phyloP scores from a whole-genome alignment of 1,140 invertebrate species.

The Goniozus legneri region DNA sequence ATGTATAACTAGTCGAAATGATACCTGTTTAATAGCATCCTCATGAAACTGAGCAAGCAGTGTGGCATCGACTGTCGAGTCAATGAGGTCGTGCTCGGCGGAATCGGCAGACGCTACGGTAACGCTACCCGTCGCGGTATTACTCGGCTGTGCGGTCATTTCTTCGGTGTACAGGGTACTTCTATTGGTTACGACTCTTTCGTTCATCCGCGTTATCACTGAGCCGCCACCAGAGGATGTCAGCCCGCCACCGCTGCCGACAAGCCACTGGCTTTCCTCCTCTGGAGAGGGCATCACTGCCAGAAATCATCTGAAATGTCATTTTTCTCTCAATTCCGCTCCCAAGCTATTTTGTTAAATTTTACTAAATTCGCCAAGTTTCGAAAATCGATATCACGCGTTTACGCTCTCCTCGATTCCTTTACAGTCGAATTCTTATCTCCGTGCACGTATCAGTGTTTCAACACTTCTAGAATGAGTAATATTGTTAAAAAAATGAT shows the following conservation, averaged over 20 bases:
- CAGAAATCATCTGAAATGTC: constrained; percentile 40
- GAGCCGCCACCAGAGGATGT: constrained; percentile 25
- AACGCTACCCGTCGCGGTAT: constrained; percentile 26
- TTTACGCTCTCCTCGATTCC: not conserved
- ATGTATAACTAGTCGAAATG: too few relatives aligned
- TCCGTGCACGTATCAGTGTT: not conserved
- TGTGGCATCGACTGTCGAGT: constrained; percentile 51
- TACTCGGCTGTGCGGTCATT: constrained; percentile 34
- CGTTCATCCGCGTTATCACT: constrained; percentile 20
- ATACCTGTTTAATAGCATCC: constrained; percentile 69
- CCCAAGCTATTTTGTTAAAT: not conserved
- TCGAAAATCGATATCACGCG: not conserved
- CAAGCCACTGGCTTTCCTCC: constrained; percentile 50
- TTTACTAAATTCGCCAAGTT: too few relatives aligned
- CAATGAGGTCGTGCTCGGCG: constrained; percentile 45
- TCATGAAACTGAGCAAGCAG: constrained; percentile 72
- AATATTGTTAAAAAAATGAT: constrained; percentile 2
- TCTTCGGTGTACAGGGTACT: constrained; percentile 40
- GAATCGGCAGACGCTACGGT: constrained; percentile 42
- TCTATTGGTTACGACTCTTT: constrained; percentile 24
- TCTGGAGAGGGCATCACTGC: constrained; percentile 49
- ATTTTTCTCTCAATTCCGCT: constrained; percentile 1
- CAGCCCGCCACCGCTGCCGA: constrained; percentile 39
- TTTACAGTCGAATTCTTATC: not conserved
- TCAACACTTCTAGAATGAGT: not conserved